Conservation (phyloP, 53 echinoderm and acorn worm species). For the Temnopleurus reevesii region DNA sequence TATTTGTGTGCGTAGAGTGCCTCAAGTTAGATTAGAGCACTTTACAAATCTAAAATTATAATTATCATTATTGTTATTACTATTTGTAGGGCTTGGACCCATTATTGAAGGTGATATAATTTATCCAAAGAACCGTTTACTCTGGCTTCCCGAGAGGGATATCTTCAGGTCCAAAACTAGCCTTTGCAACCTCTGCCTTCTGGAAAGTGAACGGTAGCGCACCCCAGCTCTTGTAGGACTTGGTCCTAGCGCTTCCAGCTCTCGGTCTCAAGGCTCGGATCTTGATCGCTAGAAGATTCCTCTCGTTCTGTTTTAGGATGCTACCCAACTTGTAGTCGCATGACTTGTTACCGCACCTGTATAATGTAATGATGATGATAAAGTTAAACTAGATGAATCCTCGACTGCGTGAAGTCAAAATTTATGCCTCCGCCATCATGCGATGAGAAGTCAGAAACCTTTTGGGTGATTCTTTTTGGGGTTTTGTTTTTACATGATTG, state of each 20-base stretch:
- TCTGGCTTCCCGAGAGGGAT: too few species aligned
- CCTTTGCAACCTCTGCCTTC: background rate
- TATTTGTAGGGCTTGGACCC: too few species aligned
- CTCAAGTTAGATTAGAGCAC: too few species aligned
- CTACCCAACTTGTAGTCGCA: slow-evolving; percentile 33
- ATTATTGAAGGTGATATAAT: too few species aligned
- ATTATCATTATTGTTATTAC: too few species aligned
- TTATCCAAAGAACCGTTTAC: too few species aligned
- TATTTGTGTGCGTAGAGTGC: too few species aligned
- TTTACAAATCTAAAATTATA: too few species aligned
- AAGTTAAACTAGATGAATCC: background rate
- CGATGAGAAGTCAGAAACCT: background rate
- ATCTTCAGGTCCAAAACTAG: background rate
- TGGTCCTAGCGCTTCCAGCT: background rate
- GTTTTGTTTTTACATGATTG: background rate
- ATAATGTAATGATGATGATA: background rate
- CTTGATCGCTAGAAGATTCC: background rate
- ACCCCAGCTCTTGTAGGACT: slow-evolving; percentile 17
- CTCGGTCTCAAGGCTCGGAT: background rate
- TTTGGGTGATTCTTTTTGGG: background rate
- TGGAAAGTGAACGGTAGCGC: slow-evolving; percentile 2
- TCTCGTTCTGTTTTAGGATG: background rate
- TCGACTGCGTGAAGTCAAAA: background rate
- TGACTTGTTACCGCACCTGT: background rate
- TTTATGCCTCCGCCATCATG: too few species aligned